Conservation (phyloP, 2,113 vertebrate species). For the Microtus montanus region DNA sequence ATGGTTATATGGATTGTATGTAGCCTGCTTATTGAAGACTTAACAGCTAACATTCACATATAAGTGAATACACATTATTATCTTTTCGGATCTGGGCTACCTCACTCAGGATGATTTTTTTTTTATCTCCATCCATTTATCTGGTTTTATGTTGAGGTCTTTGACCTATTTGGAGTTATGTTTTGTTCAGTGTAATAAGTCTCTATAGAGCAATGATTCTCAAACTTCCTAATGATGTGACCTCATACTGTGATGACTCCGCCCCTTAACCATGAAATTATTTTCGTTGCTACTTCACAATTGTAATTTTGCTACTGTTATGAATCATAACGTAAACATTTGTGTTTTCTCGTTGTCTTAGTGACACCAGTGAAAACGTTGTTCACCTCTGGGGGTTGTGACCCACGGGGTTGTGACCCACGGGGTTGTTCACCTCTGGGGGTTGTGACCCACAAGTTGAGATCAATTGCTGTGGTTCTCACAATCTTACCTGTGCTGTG, state of each 20-base stretch:
- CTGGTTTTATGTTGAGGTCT: background rate
- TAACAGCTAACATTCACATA: background rate
- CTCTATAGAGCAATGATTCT: background rate
- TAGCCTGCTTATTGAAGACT: background rate
- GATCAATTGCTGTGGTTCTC: background rate
- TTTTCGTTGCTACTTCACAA: background rate
- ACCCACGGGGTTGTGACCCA: background rate
- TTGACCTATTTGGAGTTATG: background rate
- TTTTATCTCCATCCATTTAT: background rate
- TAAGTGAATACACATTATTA: background rate
- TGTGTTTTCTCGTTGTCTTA: background rate
- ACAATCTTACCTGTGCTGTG: no score
- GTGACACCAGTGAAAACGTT: no score
- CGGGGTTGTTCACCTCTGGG: background rate
- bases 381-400: background rate
- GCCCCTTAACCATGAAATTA: background rate
- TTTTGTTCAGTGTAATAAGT: background rate
- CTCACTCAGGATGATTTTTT: background rate
- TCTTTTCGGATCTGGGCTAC: background rate
- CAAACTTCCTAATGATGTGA: background rate
- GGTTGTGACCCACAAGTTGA: background rate
- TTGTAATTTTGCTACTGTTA: background rate
- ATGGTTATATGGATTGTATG: no score
- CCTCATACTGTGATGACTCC: background rate
- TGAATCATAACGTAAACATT: background rate